These are phyloP conservation scores for Lasioglossum pauxillum DNA, from an alignment of 2,888 invertebrate species.

Conservation along the genomic window DNA sequence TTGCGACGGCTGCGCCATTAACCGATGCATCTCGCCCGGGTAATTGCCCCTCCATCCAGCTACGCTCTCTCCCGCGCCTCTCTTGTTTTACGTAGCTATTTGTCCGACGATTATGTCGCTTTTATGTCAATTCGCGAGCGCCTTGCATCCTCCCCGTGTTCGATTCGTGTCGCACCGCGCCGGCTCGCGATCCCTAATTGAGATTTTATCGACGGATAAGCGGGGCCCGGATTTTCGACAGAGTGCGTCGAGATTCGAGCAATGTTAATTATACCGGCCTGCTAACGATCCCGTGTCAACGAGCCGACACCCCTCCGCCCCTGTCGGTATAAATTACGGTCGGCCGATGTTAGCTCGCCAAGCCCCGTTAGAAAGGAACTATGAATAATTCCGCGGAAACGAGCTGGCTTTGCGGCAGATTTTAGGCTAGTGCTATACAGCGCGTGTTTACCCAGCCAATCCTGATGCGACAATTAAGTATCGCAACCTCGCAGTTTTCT, in stretches of 20 bases:
- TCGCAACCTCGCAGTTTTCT: neutral
- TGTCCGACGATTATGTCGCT: constrained; percentile 75
- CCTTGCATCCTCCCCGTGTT: constrained; percentile 18
- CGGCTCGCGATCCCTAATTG: constrained; percentile 69
- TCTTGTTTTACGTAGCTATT: constrained; percentile 74
- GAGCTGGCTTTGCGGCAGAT: neutral
- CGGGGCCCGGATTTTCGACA: constrained; percentile 37
- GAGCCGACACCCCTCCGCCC: neutral
- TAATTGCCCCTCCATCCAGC: constrained; percentile 63
- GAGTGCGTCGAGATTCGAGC: constrained; percentile 20
- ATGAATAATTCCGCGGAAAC: neutral
- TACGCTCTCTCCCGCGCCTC: neutral
- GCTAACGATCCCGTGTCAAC: constrained; percentile 22
- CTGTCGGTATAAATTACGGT: neutral
- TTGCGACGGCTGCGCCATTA: constrained; percentile 72
- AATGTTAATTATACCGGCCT: constrained; percentile 40
- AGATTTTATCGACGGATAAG: constrained; percentile 72
- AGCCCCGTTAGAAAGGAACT: neutral
- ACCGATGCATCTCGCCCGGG: constrained; percentile 65
- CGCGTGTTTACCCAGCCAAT: neutral
- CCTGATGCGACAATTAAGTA: neutral
- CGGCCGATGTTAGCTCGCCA: neutral
- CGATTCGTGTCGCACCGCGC: neutral
- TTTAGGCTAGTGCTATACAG: neutral
- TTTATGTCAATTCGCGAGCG: constrained; percentile 66